A percentile compares a stretch with the other conserved stretches of the same genome.
Conservation (phyloP, 1,140 invertebrate genomes). For the Rhyacophila brunnea region DNA sequence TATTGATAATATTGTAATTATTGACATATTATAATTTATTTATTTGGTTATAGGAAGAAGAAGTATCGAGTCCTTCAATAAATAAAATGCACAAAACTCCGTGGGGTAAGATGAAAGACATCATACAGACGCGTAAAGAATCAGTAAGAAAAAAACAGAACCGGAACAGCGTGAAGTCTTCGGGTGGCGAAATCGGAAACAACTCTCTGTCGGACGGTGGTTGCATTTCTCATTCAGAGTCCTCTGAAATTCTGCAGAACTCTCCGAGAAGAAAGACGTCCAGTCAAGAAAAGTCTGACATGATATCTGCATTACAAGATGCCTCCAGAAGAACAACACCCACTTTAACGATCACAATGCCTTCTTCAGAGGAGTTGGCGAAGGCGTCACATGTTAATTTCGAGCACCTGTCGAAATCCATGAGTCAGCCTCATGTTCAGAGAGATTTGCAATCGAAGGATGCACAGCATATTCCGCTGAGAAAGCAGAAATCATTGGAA, state of each 20-base stretch:
- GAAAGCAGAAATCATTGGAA: conserved; percentile 51
- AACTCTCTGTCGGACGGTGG: conserved; percentile 54
- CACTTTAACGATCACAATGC: conserved; percentile 58
- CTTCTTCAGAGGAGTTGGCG: conserved; percentile 57
- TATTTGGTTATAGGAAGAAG: conserved; percentile 29
- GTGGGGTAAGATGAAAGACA: conserved; percentile 70
- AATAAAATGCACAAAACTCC: conserved; percentile 60
- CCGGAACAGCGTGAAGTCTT: conserved; percentile 40
- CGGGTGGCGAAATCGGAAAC: conserved; percentile 48
- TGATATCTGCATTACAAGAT: neutral
- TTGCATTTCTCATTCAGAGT: conserved; percentile 38
- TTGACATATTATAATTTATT: too few species aligned
- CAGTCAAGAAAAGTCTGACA: conserved; percentile 19
- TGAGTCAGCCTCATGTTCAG: conserved; percentile 1
- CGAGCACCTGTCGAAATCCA: neutral
- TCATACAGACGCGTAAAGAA: conserved; percentile 67
- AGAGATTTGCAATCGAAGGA: neutral
- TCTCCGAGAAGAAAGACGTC: conserved; percentile 36
- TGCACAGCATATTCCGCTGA: conserved; percentile 42
- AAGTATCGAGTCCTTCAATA: conserved; percentile 43
- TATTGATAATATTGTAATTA: too few species aligned
- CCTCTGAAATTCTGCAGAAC: conserved; percentile 19
- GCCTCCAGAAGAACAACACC: conserved; percentile 43
- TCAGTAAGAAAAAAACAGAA: conserved; percentile 60
- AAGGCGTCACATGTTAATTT: conserved; percentile 4